Conservation (phyloP, 2,888 invertebrate genomes). For the Portevinia maculata region DNA sequence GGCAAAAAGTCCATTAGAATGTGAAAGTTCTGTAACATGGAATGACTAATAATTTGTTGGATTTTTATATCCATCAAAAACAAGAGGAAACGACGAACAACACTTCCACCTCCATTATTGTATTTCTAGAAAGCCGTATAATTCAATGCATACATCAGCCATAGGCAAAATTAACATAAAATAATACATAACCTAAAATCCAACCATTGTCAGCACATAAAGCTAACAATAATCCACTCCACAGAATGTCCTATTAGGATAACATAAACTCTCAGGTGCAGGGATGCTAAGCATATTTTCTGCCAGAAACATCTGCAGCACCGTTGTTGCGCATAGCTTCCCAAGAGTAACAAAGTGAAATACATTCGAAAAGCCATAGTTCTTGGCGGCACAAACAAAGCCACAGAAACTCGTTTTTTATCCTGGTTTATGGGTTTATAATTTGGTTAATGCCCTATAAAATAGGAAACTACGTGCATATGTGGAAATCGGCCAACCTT, state of each 20-base stretch:
- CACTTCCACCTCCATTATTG: too few relatives aligned
- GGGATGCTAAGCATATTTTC: constrained; percentile 14
- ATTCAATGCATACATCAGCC: too few relatives aligned
- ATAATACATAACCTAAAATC: too few relatives aligned
- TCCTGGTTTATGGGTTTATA: constrained; percentile 49
- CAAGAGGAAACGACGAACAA: too few relatives aligned
- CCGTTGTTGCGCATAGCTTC: background rate
- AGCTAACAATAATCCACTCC: constrained; percentile 50
- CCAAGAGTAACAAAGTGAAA: constrained; percentile 19
- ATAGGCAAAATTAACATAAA: too few relatives aligned
- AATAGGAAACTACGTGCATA: constrained; percentile 42
- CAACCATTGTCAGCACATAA: constrained; percentile 14
- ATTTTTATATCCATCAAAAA: too few relatives aligned
- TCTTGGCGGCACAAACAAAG: background rate
- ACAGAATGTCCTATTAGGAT: constrained; percentile 44
- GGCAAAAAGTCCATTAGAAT: too few relatives aligned
- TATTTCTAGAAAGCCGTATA: too few relatives aligned
- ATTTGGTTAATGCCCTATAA: constrained; percentile 52
- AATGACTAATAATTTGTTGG: too few relatives aligned
- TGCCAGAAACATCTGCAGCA: constrained; percentile 19
- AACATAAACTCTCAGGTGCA: constrained; percentile 38
- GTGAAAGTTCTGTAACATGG: too few relatives aligned
- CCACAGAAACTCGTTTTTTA: constrained; percentile 32
- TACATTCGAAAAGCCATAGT: constrained; percentile 14
- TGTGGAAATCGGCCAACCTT: background rate